Base-by-base conservation (phyloP, 2,797 vertebrate species). In the Sardinella longiceps region DNA sequence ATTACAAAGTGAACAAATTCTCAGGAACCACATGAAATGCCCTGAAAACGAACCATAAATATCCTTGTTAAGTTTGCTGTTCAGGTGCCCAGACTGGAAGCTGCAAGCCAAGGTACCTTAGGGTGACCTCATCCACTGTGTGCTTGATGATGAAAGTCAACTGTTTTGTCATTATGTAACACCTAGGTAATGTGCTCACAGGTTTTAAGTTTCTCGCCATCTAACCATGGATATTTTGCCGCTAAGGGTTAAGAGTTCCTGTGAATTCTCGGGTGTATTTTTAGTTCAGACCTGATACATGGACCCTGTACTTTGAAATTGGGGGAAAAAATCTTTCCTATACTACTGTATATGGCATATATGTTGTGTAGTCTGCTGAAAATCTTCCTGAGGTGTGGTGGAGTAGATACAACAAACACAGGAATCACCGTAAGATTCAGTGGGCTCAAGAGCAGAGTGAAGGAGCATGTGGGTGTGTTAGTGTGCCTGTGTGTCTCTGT, bases 391-490 rank as follows among this genome's bases (percentile, higher is more conserved):
- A 43, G 33, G 70, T 77, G 70, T 77, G 70, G 70, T 70, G 15
- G 37, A 37, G 46, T 9, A 48, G 39, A 77, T 20, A 77, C 70
- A 23, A 28, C 51, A 23, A 74, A 77, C 20, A 77, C 33, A 60
- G 56, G 37, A 77, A 77, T 43, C 84, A 82, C 39, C 43, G 82
- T 60, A 87, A 85, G 86, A 74, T 86, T 23, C 51, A 15, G 84
- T 39, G 81, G 45, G 82, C 37, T 50, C 50, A 83, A 66, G 87
- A 87, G 85, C 48, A 85, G 82, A 39, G 81, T 60, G 80, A 82
- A 84, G 84, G 86, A 86, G 88, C 82, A 80, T 87, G 85, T 88
- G 88, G 88, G 88, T 87, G 88, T 89, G 90, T 89, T 87, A 85
- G 87, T 37, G 66, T 15, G 66, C 37, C 30, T 70, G 66, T 37